Base-by-base conservation (phyloP, 2,797 vertebrate species). In the Odontamblyopus rebecca region DNA sequence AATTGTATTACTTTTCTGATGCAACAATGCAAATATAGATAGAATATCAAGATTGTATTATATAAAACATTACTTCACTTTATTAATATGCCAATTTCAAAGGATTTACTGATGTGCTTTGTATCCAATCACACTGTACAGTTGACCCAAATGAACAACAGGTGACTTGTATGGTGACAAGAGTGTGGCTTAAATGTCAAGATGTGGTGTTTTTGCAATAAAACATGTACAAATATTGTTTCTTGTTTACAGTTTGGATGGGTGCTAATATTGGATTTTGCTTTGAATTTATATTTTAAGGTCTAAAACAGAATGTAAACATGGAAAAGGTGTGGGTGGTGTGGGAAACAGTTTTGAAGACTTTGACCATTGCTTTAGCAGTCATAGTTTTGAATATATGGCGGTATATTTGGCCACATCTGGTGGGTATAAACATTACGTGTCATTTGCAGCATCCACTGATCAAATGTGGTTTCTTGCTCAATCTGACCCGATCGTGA, bases 121-220 rank as follows among this genome's bases (percentile, higher is more conserved):
- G 59, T 62, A 68, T 15, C 67, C 60, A 51, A 53, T 68, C 72
- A 68, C 77, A 71, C 30, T 76, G 32, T 68, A 74, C 69, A 78
- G 77, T 61, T 68, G 23, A 66, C 60, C 18, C 44, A 15, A 15
- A 60, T 54, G 18, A 73, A 44, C 11, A 71, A 56, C 9, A 48
- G 61, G 56, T 30, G 27, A 67, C 23, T 54, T 23, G 72, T 79
- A 29, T 83, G 59, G 70, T 77, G 78, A 77, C 69, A 66, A 74
- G 72, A 48, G 77, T 51, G 78, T 77, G 73, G 4, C 71, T 75
- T 61, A 71, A 69, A 70, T 89, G 86, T 82, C 76, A 79, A 72
- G 32, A 76, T 61, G 85, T 78, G 81, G 68, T 89, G 77, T 87
- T 78, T 89, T 92, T 92, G 79, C 88, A 91, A 93, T 93, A 92